A percentile compares a stretch with the other conserved stretches of the same genome.
Conservation (phyloP, 1,140 invertebrate species). For the Cherax destructor region DNA sequence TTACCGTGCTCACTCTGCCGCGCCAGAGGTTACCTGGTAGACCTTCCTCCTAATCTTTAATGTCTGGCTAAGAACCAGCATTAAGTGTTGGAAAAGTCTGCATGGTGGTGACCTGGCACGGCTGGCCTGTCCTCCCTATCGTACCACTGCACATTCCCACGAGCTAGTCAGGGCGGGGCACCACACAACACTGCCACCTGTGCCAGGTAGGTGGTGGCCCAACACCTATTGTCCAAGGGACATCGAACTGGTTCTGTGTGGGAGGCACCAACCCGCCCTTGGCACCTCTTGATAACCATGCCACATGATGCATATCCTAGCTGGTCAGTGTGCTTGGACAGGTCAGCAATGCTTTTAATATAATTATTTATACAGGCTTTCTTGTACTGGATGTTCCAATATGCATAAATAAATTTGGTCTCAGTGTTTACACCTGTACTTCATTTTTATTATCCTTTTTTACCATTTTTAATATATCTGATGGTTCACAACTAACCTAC, state of each 20-base stretch:
- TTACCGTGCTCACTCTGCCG: constrained; percentile 59
- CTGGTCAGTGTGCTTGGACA: constrained; percentile 68
- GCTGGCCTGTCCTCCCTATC: constrained; percentile 57
- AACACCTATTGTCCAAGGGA: not conserved
- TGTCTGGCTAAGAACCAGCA: not conserved
- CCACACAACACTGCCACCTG: constrained; percentile 24
- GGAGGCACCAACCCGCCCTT: constrained; percentile 51
- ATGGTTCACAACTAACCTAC: too few species aligned
- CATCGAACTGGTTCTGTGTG: constrained; percentile 17
- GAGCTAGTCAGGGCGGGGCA: constrained; percentile 64
- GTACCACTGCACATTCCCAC: constrained; percentile 68
- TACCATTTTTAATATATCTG: not conserved
- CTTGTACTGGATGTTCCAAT: constrained; percentile 72
- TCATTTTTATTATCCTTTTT: constrained; percentile 46
- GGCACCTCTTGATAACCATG: constrained; percentile 61
- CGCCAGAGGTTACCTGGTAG: constrained; percentile 34
- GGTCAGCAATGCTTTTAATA: constrained; percentile 71
- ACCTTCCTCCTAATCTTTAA: constrained; percentile 1
- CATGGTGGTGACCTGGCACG: constrained; percentile 21
- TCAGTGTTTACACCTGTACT: constrained; percentile 71
- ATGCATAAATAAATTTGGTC: constrained; percentile 73
- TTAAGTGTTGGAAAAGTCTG: constrained; percentile 14
- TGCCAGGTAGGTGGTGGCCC: constrained; percentile 36
- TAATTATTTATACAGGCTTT: constrained; percentile 72
- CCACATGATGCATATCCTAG: constrained; percentile 70